Conservation (phyloP, 2,113 vertebrate genomes). For the Otolemur garnettii region DNA sequence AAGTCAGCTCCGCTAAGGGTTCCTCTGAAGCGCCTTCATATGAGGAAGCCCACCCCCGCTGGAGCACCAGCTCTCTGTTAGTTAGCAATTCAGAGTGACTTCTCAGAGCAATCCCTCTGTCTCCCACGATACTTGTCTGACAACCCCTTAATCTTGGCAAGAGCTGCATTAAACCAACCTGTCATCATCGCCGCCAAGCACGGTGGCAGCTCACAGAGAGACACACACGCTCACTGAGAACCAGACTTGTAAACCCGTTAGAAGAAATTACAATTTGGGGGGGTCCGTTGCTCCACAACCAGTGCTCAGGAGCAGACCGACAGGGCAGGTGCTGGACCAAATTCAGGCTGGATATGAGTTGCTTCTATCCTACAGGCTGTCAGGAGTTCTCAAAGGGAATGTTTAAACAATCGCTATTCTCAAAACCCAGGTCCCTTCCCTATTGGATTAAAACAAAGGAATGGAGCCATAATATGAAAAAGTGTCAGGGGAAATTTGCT, state of each 20-base stretch:
- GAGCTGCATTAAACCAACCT: constrained; percentile 89
- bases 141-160: constrained; percentile 91
- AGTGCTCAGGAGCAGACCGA: constrained; percentile 84
- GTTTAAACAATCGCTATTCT: constrained; percentile 85
- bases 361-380: constrained; percentile 77
- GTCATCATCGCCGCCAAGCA: constrained; percentile 85
- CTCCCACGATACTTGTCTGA: constrained; percentile 90
- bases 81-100: constrained; percentile 90
- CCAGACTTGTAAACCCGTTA: constrained; percentile 84
- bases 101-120: constrained; percentile 88
- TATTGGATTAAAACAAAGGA: constrained; percentile 51
- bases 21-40: constrained; percentile 78
- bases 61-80: constrained; percentile 81
- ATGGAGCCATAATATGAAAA: constrained; percentile 42
- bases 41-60: constrained; percentile 75
- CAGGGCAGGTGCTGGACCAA: constrained; percentile 81
- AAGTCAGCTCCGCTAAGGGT: constrained; percentile 69
- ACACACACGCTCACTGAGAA: constrained; percentile 72
- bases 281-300: constrained; percentile 79
- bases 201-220: constrained; percentile 84
- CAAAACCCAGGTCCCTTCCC: constrained; percentile 67
- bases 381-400: constrained; percentile 85
- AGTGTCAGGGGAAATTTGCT: constrained; percentile 47
- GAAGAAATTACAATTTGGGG: constrained; percentile 87
- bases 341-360: constrained; percentile 84